Evolutionary conservation across 1,140 invertebrate genomes (phyloP), one percentile per base, ranked within the genome.

Genomic region (Diploscapter pachys): DNA sequence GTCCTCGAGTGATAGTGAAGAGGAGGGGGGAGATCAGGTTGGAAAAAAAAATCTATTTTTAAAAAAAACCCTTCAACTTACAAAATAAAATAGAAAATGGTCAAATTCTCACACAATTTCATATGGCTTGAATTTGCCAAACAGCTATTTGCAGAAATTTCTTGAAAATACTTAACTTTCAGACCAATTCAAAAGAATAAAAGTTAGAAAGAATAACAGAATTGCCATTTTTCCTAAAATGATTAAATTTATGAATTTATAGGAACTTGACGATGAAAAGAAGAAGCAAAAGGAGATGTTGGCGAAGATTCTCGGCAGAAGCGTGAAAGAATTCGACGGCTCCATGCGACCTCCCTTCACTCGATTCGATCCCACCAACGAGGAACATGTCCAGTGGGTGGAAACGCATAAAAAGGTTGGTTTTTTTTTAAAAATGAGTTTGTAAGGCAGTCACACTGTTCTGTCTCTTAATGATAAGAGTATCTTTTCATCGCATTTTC

Each of bases 361-460:
- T 57, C 62, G 72, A 57, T 73, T 73, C 54, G 72, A 73, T 59
- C 72, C 72, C n/a, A 65, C 65, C 52, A 73, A 73, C 67, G 57
- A 48, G 2, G 72, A 73, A 48, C 72, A 73, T 59, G 48, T 73
- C 48, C 55, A 5, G 9, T 73, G 72, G 72, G 67, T 73, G 72
- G 67, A 73, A 67, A 31, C 56, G 4, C 59, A 74, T 55, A 69
- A 67, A 4, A 68, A 54, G 66, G 66, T 48, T 13, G 5, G 63
- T 64, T 5, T 5, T 5, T 64, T 5, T 64, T 13, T 64, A 8
- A 9, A 64, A 64, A 64, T 2, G 63, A 13, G 6, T 13, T 64
- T 64, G 31, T 64, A 8, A 13, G 51, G 2, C 6, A 31, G 31
- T 31, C 31, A 31, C 31, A 31, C 31, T 31, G 31, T 31, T 31